Conservation (phyloP, 92 coral and sea anemone species). For the Zoanthus gigantus region DNA sequence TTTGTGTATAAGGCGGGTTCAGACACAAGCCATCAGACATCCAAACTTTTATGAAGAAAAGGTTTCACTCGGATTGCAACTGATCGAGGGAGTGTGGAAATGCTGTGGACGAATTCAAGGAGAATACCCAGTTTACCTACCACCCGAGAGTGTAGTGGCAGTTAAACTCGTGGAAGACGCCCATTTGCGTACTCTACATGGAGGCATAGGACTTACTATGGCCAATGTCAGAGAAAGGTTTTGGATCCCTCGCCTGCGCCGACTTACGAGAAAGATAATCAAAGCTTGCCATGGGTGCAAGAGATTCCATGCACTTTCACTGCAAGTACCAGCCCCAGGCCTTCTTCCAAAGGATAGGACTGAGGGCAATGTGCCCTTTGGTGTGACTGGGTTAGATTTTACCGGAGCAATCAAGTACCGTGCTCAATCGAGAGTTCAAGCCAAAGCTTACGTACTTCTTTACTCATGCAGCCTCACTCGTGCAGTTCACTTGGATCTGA, state of each 20-base stretch:
- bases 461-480: not conserved
- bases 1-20: not conserved
- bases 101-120: constrained; percentile 10
- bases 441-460: not conserved
- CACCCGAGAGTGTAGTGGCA: not conserved
- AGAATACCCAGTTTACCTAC: not conserved
- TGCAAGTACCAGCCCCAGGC: constrained; percentile 1
- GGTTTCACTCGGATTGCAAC: not conserved
- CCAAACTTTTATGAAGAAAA: not conserved
- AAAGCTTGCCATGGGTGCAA: not conserved
- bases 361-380: constrained; percentile 3
- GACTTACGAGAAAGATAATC: not conserved
- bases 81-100: not conserved
- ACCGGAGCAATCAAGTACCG: not conserved
- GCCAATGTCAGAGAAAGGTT: not conserved
- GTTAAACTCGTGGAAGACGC: not conserved
- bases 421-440: not conserved
- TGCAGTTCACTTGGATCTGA: not conserved
- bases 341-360: not conserved
- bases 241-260: not conserved
- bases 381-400: not conserved
- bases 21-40: too few relatives aligned
- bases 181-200: not conserved
- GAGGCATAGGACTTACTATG: not conserved
- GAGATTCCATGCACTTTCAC: constrained; percentile 10